phyloP scores from a whole-genome alignment of 2,888 invertebrate genomes.

The Eupithecia pulchellata region DNA sequence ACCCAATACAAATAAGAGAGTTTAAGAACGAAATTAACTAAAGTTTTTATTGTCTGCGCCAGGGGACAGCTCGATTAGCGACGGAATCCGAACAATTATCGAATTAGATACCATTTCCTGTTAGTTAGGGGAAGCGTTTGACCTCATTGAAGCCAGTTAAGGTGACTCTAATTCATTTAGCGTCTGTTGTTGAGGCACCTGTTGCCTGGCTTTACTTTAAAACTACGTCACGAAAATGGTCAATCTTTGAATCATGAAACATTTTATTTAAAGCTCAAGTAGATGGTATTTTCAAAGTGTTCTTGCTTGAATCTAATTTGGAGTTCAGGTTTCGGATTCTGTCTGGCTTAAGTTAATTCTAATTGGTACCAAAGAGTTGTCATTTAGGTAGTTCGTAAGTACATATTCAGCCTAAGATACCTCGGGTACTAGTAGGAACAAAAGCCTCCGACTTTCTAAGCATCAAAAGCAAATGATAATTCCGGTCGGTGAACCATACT shows the following conservation, averaged over 20 bases:
- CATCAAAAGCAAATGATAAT: too few relatives aligned
- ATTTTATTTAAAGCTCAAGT: background rate
- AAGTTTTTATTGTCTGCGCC: constrained; percentile 19
- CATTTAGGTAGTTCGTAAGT: too few relatives aligned
- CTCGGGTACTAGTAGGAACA: too few relatives aligned
- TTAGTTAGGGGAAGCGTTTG: constrained; percentile 51
- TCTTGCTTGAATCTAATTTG: background rate
- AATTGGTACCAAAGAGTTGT: too few relatives aligned
- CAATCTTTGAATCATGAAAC: background rate
- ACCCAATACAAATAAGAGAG: constrained; percentile 1
- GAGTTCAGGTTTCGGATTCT: background rate
- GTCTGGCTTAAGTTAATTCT: background rate
- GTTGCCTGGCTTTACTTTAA: constrained; percentile 1
- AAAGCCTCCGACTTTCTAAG: too few relatives aligned
- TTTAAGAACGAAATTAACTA: constrained; percentile 11
- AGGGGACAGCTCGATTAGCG: constrained; percentile 51
- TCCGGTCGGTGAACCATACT: too few relatives aligned
- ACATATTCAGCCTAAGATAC: too few relatives aligned
- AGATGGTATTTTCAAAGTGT: background rate
- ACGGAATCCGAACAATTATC: constrained; percentile 74
- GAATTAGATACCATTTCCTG: constrained; percentile 76
- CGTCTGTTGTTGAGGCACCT: constrained; percentile 24
- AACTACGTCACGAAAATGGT: background rate
- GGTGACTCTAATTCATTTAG: constrained; percentile 44
- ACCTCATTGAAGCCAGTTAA: constrained; percentile 43